phyloP scores from a whole-genome alignment of 2,113 vertebrate species.

The Gavia stellata region DNA sequence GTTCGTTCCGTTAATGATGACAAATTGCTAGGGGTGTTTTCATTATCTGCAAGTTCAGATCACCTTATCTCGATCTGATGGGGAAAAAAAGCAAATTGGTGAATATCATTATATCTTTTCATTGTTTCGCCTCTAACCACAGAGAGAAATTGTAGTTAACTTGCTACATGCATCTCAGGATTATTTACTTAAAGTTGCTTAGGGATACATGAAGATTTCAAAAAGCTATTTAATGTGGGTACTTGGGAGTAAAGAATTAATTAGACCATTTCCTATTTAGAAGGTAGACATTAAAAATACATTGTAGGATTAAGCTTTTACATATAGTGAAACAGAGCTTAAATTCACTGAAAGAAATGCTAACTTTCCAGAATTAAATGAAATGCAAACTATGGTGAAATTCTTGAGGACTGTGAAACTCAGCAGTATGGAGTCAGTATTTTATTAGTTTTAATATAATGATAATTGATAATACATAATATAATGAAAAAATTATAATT shows the following conservation, averaged over 20 bases:
- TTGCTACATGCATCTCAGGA: not conserved
- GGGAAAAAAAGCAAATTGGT: not conserved
- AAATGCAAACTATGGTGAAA: not conserved
- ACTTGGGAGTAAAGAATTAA: not conserved
- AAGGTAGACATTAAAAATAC: not conserved
- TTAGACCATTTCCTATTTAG: not conserved
- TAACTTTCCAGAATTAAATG: not conserved
- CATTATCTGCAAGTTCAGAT: not conserved
- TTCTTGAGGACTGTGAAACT: not conserved
- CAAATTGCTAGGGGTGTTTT: not conserved
- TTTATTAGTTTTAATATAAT: not conserved
- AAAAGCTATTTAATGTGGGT: not conserved
- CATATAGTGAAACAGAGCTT: not conserved
- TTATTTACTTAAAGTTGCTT: not conserved
- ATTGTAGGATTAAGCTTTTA: not conserved
- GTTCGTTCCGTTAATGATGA: not conserved
- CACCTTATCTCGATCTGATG: not conserved
- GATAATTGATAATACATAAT: too few relatives aligned
- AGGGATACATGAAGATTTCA: not conserved
- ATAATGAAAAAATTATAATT: too few relatives aligned
- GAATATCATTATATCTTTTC: not conserved
- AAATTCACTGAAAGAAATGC: not conserved
- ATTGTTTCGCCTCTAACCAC: not conserved
- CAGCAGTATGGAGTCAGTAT: not conserved
- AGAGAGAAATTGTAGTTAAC: not conserved